phyloP scores from a whole-genome alignment of 2,888 invertebrate species.

The Synergus itoensis region DNA sequence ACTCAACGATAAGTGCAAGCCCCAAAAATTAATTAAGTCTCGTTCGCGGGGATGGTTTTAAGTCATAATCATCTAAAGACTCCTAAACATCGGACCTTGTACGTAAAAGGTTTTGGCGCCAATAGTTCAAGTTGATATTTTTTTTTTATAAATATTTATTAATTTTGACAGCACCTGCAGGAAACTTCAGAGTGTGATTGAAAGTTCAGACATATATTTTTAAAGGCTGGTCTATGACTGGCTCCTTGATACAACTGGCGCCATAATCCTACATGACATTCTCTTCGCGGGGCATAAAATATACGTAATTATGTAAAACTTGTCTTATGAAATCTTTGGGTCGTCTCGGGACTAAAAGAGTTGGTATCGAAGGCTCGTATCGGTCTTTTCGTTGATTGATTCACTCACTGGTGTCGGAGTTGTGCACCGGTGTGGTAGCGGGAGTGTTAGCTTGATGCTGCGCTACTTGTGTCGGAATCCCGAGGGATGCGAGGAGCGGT shows the following conservation, averaged over 20 bases:
- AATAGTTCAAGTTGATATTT: not conserved
- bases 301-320: not conserved
- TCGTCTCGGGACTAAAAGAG: not conserved
- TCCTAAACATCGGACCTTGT: not conserved
- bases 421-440: constrained; percentile 68
- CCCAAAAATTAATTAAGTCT: not conserved
- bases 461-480: constrained; percentile 69
- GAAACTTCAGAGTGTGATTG: not conserved
- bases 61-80: not conserved
- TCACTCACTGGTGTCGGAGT: constrained; percentile 77
- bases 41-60: not conserved
- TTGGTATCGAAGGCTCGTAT: constrained; percentile 13
- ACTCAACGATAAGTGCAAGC: not conserved
- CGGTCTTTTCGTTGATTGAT: constrained; percentile 44
- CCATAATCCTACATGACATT: not conserved
- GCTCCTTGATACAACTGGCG: not conserved
- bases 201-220: not conserved
- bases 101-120: not conserved
- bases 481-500: constrained; percentile 74
- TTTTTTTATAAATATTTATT: too few relatives aligned
- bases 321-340: not conserved
- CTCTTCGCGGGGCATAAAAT: not conserved
- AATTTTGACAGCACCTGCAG: too few relatives aligned
- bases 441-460: constrained; percentile 53
- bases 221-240: not conserved